Evolutionary conservation across 2,113 vertebrate species (phyloP).

Genomic region (Cephalopholis sonnerati): DNA sequence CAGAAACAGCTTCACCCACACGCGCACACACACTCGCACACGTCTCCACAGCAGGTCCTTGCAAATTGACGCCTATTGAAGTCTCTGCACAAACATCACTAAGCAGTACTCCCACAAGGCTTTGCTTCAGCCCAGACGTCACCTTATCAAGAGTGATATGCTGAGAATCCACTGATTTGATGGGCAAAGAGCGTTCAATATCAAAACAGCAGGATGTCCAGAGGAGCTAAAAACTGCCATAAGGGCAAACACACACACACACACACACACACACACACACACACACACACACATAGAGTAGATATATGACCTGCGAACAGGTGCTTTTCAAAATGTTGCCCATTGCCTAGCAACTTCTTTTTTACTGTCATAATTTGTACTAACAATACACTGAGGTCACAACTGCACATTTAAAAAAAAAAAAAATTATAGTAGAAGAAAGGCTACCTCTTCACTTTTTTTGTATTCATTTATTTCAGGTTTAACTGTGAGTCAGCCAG

Average conservation of each 20-base stretch:
- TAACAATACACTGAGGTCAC: too few relatives aligned
- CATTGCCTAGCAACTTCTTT: neutral
- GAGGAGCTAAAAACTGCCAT: conserved; percentile 16
- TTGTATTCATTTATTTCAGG: too few relatives aligned
- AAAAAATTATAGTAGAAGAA: too few relatives aligned
- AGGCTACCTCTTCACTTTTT: too few relatives aligned
- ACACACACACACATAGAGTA: neutral
- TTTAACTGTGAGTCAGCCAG: too few relatives aligned
- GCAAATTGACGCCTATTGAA: conserved; percentile 70
- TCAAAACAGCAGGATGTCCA: conserved; percentile 31
- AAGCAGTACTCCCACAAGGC: conserved; percentile 58
- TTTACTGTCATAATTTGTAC: neutral
- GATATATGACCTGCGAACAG: neutral
- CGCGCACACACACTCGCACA: conserved; percentile 36
- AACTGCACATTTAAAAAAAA: too few relatives aligned
- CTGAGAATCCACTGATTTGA: conserved; percentile 39
- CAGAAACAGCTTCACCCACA: conserved; percentile 80
- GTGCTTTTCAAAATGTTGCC: neutral
- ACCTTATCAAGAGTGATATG: conserved; percentile 47
- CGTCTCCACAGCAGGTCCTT: conserved; percentile 51
- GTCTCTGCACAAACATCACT: conserved; percentile 64
- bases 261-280: neutral
- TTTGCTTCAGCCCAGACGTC: conserved; percentile 57
- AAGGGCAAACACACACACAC: neutral
- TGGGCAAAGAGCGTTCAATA: conserved; percentile 28